Percentiles rank a stretch among this genome's conserved stretches.
Evolutionary conservation across 2,888 invertebrate genomes (phyloP).

Genomic region (Drosophila subquinaria): DNA sequence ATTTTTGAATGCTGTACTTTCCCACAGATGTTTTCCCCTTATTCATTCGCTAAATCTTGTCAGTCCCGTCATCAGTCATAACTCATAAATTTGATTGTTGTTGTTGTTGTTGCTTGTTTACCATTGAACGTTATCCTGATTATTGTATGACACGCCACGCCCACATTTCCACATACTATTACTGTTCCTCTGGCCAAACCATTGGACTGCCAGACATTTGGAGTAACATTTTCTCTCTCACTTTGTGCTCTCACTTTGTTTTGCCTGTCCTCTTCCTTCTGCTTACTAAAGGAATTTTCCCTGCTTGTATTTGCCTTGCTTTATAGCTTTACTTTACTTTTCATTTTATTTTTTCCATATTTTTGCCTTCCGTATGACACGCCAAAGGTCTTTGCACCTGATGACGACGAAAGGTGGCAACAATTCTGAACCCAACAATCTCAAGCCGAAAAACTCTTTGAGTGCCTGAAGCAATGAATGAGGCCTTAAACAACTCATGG

Average conservation of each 20-base stretch:
- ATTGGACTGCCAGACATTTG: conserved; percentile 8
- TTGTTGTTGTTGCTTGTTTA: conserved; percentile 7
- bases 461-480: conserved; percentile 17
- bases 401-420: conserved; percentile 40
- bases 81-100: conserved; percentile 13
- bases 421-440: conserved; percentile 26
- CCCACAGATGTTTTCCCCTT: not conserved
- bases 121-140: conserved; percentile 40
- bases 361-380: conserved; percentile 49
- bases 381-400: conserved; percentile 77
- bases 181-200: conserved; percentile 21
- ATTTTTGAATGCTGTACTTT: not conserved
- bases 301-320: conserved; percentile 36
- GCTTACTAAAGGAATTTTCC: conserved; percentile 26
- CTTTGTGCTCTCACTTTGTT: not conserved
- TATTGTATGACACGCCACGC: conserved; percentile 43
- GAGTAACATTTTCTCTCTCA: conserved; percentile 3
- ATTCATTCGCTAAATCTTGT: not conserved
- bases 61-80: conserved; percentile 1
- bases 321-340: conserved; percentile 42
- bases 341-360: conserved; percentile 34
- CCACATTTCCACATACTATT: conserved; percentile 30
- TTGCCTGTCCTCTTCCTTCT: not conserved
- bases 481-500: conserved; percentile 14
- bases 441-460: conserved; percentile 18